Percentiles rank a stretch among this genome's conserved stretches.
Conservation (phyloP, 1,140 invertebrate species). For the Lycorma delicatula region DNA sequence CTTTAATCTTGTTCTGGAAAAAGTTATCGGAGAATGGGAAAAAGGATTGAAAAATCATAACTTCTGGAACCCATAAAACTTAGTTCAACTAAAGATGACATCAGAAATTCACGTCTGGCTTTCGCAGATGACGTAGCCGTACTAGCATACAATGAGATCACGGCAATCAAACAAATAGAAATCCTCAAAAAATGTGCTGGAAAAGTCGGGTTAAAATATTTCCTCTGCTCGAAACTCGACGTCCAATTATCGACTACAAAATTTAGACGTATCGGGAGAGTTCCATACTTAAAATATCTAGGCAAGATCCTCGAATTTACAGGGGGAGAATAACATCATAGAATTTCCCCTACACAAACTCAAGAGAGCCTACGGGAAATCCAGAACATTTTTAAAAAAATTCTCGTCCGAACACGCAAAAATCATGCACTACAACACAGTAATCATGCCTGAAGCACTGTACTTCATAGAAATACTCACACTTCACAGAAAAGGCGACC, state of each 20-base stretch:
- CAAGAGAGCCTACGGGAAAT: neutral
- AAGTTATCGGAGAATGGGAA: conserved; percentile 2
- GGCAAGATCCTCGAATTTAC: conserved; percentile 6
- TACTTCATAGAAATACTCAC: no score
- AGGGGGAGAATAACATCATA: neutral
- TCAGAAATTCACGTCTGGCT: neutral
- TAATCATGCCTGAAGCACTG: neutral
- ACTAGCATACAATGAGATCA: conserved; percentile 6
- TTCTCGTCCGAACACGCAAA: neutral
- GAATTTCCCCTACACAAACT: conserved; percentile 4
- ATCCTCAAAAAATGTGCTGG: conserved; percentile 10
- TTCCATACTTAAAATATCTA: conserved; percentile 14
- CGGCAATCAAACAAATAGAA: conserved; percentile 11
- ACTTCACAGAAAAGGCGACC: no score
- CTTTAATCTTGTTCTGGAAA: conserved; percentile 14
- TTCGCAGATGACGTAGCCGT: conserved; percentile 4
- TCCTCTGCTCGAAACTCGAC: conserved; percentile 8
- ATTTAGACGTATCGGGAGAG: neutral
- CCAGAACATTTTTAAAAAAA: neutral
- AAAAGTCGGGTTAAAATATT: conserved; percentile 8
- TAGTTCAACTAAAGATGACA: neutral
- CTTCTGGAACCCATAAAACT: neutral
- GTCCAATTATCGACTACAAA: conserved; percentile 8
- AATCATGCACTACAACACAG: no score
- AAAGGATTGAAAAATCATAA: neutral